Evolutionary conservation across 2,888 invertebrate species (phyloP).

Genomic region (Phania funesta): DNA sequence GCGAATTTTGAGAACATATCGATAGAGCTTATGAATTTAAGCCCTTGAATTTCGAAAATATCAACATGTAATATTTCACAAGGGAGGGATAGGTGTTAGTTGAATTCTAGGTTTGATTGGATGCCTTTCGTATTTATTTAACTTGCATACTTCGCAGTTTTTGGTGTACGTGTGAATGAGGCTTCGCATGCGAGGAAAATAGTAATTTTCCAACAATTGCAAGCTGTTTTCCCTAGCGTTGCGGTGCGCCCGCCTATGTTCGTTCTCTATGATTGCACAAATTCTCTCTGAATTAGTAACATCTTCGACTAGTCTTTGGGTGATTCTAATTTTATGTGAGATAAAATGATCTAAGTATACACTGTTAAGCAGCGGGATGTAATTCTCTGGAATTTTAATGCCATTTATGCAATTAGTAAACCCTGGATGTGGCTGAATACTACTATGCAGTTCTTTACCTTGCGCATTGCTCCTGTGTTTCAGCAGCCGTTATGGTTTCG

Average conservation of each 20-base stretch:
- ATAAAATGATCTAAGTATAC: not conserved
- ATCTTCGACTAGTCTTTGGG: not conserved
- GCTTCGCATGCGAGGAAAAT: conserved; percentile 1
- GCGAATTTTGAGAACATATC: too few species aligned
- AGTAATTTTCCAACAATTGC: not conserved
- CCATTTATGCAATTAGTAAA: not conserved
- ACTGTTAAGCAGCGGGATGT: not conserved
- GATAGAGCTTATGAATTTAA: not conserved
- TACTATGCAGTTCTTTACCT: too few species aligned
- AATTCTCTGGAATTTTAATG: not conserved
- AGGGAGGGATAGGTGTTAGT: not conserved
- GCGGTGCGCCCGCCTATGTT: conserved; percentile 13
- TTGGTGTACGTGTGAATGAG: not conserved
- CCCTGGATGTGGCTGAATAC: too few species aligned
- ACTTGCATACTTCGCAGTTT: not conserved
- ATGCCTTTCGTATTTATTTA: not conserved
- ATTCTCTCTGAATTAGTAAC: not conserved
- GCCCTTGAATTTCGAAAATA: not conserved
- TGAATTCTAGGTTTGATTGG: not conserved
- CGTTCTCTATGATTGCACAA: not conserved
- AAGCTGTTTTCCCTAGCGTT: not conserved
- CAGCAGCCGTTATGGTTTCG: too few species aligned
- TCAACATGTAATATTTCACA: not conserved
- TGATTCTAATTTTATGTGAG: not conserved
- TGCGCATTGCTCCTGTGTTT: too few species aligned